Base-by-base conservation (phyloP, 2,113 vertebrate species). In the Perca schrenkii region DNA sequence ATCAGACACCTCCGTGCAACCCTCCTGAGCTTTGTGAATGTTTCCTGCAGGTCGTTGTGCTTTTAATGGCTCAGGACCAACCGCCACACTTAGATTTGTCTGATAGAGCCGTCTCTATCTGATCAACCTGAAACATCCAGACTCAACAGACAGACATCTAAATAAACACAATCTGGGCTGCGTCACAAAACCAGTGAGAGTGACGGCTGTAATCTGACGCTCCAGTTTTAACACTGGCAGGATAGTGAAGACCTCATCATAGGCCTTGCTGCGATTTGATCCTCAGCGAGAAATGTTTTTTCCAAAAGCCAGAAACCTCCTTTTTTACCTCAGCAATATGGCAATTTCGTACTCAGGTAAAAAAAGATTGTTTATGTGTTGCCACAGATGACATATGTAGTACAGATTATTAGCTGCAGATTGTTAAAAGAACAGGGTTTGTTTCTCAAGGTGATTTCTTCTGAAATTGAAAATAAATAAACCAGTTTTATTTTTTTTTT, bases 171-270 rank as follows among this genome's bases (percentile, higher is more conserved):
- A 83, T 89, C 86, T 80, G 61, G 65, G 77, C 71, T 71, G 75
- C 83, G 69, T 82, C 75, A 86, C 74, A 86, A 89, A 87, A 85
- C 79, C 88, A 1, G 69, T 86, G 90, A 86, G 85, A 91, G 79
- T 56, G 60, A 47, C 28, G 3, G 22, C 61, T 65, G 91, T 84
- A 93, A 93, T 84, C 64, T 56, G 85, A 92, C 4, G 60, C 91
- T 84, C 79, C 86, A 28, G 57, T 77, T 89, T 83, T 75, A 82
- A 88, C 74, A 72, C 76, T 80, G 47, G 54, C 62, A 52, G 85
- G 80, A 83, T 92, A 92, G 82, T 75, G 75, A 88, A 91, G 66
- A 79, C 79, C 34, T 83, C 89, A 88, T 91, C 92, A 92, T 91
- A 92, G 85, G 69, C 76, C 4, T 31, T 6, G 28, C 76, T 88